Base-by-base conservation (phyloP, 2,888 invertebrate genomes). In the Philonicus albiceps region DNA sequence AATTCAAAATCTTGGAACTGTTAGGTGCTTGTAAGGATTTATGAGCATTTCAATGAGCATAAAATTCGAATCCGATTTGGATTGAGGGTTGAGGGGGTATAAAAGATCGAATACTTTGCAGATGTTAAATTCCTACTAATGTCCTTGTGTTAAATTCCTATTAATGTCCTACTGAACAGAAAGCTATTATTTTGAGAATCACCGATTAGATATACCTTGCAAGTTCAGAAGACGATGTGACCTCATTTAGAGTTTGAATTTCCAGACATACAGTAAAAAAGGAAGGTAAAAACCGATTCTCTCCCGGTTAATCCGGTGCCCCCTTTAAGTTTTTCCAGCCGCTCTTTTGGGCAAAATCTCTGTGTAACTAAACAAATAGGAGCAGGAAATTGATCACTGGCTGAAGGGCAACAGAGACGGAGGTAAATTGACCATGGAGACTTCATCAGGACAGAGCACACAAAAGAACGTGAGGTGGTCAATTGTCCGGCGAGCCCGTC, bases 331-430 rank as follows among this genome's bases (percentile, higher is more conserved):
- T 30, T 30, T 55, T 8, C 5, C 19, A 31, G 30, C 27, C 80
- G 19, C 64, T 27, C n/a, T 43, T 80, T 49, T 31, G 80, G 80
- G 31, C 30, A 80, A 53, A 30, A 49, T 80, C 80, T 55, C 31
- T 49, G 80, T 80, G 31, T 31, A 80, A 53, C 80, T 80, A 80
- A 80, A 53, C 80, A 80, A 80, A 30, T 80, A 53, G 55, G n/a
- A 53, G 43, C 80, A 80, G 80, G 55, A 80, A 80, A 80, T 80
- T 80, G 80, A 53, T 80, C 53, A 80, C 80, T 37, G 22, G 43
- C 11, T 13, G 40, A 40, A 7, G 1, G 22, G 40, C 19, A 22
- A 43, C 3, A 22, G 22, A 64, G 37, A 22, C 40, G 22, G 37
- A 75, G 75, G 76, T 76, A 37, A 76, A 76, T 76, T 76, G 40